A percentile compares a stretch with the other conserved stretches of the same genome.
These are phyloP conservation scores for Lepidonotus clava DNA, from an alignment of 2,888 invertebrate genomes.

Conservation along the genomic window DNA sequence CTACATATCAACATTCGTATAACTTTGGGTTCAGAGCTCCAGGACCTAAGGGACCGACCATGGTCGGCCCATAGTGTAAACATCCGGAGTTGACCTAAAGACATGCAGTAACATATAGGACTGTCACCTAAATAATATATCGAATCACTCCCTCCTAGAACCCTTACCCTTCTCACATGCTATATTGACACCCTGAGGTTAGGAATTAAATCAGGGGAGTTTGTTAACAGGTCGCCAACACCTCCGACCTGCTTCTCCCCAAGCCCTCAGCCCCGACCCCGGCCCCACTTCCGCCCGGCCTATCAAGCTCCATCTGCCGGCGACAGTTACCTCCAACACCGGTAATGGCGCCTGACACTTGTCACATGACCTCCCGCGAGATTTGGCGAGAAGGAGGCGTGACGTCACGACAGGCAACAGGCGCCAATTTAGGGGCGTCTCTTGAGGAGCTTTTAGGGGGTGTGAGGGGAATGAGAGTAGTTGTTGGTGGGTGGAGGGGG, in stretches of 20 bases:
- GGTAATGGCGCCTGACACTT: constrained; percentile 50
- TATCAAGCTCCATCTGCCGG: constrained; percentile 17
- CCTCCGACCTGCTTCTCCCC: not conserved
- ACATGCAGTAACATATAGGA: no score
- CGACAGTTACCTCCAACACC: constrained; percentile 43
- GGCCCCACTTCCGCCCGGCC: no score
- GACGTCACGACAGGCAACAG: constrained; percentile 50
- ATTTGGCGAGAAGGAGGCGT: constrained; percentile 43
- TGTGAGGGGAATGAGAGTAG: not conserved
- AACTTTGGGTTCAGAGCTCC: no score
- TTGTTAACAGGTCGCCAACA: constrained; percentile 7
- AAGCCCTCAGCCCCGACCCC: no score
- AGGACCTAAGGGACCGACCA: no score
- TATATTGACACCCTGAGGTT: not conserved
- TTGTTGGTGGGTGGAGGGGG: not conserved
- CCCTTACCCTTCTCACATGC: no score
- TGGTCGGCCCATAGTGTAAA: no score
- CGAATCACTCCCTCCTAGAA: no score
- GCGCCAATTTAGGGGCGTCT: constrained; percentile 26
- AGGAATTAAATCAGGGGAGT: not conserved
- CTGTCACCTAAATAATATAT: no score
- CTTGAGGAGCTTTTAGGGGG: not conserved
- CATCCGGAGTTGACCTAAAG: no score
- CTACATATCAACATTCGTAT: no score
- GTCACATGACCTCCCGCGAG: constrained; percentile 52